Base-by-base conservation (phyloP, 2,113 vertebrate species). In the Phainopepla nitens region DNA sequence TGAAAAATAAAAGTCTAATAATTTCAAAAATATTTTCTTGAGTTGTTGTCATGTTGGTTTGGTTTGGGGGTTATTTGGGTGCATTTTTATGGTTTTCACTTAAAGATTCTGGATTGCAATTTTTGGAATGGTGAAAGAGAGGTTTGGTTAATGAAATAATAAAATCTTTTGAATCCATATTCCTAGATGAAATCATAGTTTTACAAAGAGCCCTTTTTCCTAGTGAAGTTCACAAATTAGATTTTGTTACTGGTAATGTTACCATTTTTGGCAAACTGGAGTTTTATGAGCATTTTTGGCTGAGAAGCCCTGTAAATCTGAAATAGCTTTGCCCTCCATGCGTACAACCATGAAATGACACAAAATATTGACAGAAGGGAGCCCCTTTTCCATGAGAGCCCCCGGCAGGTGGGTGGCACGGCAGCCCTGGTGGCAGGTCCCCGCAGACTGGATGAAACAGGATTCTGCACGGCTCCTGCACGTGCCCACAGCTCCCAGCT, bases 201-300 rank as follows among this genome's bases (percentile, higher is more conserved):
- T 54, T 77, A 91, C 72, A 89, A 70, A 72, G 91, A 93, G 28
- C 19, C 41, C 39, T 29, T 60, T 93, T 90, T 62, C 29, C 66
- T 65, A 64, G 70, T 68, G 56, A 82, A 95, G 77, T 85, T 79
- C 72, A 61, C 78, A 86, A 73, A 95, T 89, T 88, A 96, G 50
- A 45, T 88, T 86, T 94, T 87, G 77, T 81, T 90, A 57, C 57
- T 82, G 77, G 53, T 88, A 95, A 19, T 29, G 23, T 65, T 84
- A 57, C 44, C 41, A 33, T 96, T 89, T 96, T 93, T 96, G 90
- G 71, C 84, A 82, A 91, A 80, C 36, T 20, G 29, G 44, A 17
- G 19, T 44, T 88, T 53, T 42, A 41, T 39, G 81, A 95, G 83
- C 24, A 72, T 90, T 90, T 90, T 90, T 91, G 64, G 51, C n/a